A percentile compares a stretch with the other conserved stretches of the same genome.
Evolutionary conservation across 2,888 invertebrate species (phyloP).

Genomic region (Tachina lurida): DNA sequence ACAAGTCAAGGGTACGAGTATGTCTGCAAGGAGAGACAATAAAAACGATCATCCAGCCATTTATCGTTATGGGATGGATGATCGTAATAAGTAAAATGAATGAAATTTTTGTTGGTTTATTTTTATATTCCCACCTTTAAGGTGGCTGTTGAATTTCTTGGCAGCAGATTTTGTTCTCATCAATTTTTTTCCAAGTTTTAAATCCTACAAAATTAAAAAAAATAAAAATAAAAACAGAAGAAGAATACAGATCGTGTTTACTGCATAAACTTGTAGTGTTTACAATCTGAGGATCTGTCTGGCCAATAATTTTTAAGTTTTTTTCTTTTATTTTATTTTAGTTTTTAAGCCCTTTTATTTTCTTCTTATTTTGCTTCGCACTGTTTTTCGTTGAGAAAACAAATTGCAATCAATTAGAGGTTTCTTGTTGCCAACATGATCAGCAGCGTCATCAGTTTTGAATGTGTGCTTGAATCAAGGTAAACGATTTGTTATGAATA

Average conservation of each 20-base stretch:
- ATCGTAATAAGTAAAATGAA: conserved; percentile 64
- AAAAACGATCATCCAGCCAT: conserved; percentile 59
- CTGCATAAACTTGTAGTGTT: conserved; percentile 68
- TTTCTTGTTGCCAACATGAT: conserved; percentile 64
- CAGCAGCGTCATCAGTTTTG: conserved; percentile 42
- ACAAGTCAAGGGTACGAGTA: background rate
- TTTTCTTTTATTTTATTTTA: conserved; percentile 1
- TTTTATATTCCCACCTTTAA: conserved; percentile 64
- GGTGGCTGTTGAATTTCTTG: conserved; percentile 62
- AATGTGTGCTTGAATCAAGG: conserved; percentile 25
- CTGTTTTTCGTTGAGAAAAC: conserved; percentile 66
- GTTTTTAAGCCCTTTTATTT: conserved; percentile 50
- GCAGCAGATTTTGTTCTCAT: conserved; percentile 63
- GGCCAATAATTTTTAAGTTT: conserved; percentile 43
- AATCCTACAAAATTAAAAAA: conserved; percentile 25
- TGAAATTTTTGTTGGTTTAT: conserved; percentile 59
- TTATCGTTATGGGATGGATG: conserved; percentile 65
- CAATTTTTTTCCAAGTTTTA: conserved; percentile 34
- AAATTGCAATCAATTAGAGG: conserved; percentile 75
- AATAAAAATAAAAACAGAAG: background rate
- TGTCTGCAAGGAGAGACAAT: conserved; percentile 14
- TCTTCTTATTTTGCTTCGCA: conserved; percentile 48
- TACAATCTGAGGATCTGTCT: conserved; percentile 60
- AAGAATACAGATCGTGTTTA: conserved; percentile 65
- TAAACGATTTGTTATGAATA: conserved; percentile 46